phyloP scores from a whole-genome alignment of 64 coral and sea anemone genomes.

The Montipora sp. region DNA sequence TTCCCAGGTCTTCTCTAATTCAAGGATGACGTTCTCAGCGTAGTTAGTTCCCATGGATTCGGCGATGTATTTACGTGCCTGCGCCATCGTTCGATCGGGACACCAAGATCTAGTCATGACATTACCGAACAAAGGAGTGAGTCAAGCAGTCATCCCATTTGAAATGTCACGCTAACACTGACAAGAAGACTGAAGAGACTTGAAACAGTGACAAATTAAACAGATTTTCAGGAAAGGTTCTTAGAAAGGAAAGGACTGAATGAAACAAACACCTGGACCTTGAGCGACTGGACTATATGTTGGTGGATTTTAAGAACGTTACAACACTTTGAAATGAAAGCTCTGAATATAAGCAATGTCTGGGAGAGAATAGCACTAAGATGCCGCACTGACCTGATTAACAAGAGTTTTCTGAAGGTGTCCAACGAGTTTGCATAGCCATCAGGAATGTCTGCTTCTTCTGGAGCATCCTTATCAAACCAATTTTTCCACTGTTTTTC shows the following conservation, averaged over 20 bases:
- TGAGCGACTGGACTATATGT: too few species aligned
- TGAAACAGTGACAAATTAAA: too few species aligned
- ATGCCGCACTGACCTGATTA: slow-evolving; percentile 73
- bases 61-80: slow-evolving; percentile 96
- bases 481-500: slow-evolving; percentile 98
- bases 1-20: slow-evolving; percentile 98
- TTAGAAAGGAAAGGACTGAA: too few species aligned
- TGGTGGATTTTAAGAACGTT: neutral
- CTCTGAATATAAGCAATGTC: neutral
- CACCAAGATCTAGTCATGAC: slow-evolving; percentile 82
- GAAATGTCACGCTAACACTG: too few species aligned
- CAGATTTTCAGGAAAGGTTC: too few species aligned
- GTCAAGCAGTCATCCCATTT: too few species aligned
- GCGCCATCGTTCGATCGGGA: slow-evolving; percentile 96
- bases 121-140: neutral
- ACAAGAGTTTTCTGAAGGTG: slow-evolving; percentile 94
- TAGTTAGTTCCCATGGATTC: slow-evolving; percentile 85
- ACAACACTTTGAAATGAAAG: neutral
- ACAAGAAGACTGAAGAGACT: too few species aligned
- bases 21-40: slow-evolving; percentile 94
- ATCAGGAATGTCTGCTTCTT: slow-evolving; percentile 94
- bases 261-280: too few species aligned
- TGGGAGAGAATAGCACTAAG: neutral
- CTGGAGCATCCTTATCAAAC: slow-evolving; percentile 97
- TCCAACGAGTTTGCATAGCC: slow-evolving; percentile 95